Evolutionary conservation across 2,797 vertebrate species (phyloP).

Genomic region (Tapirus indicus): DNA sequence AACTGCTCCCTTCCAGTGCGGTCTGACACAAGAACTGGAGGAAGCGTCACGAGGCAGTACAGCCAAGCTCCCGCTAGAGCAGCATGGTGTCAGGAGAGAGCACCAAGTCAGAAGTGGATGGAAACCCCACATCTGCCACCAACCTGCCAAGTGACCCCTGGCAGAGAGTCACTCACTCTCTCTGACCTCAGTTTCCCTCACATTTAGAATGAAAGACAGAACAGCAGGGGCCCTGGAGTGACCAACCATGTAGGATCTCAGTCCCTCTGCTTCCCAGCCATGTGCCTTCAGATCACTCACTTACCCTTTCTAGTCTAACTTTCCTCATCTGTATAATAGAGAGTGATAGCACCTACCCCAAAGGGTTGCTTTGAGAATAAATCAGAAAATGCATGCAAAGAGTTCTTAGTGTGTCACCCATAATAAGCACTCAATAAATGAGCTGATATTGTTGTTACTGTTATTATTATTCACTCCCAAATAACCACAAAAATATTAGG

Average conservation of each 20-base stretch:
- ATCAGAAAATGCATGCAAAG: background rate
- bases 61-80: too few species aligned
- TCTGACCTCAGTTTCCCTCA: background rate
- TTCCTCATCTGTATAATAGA: background rate
- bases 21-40: background rate
- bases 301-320: too few species aligned
- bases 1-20: fast-evolving
- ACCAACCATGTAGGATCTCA: fast-evolving
- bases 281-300: fast-evolving
- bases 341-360: too few species aligned
- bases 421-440: background rate
- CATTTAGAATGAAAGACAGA: background rate
- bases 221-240: fast-evolving
- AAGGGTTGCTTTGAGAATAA: background rate
- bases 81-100: fast-evolving
- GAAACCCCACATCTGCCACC: background rate
- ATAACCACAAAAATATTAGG: background rate
- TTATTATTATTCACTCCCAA: background rate
- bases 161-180: background rate
- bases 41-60: fast-evolving
- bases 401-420: background rate
- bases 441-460: background rate
- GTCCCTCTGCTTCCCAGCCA: background rate
- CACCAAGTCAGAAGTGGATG: background rate
- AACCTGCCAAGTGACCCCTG: background rate